Percentiles rank a stretch among this genome's conserved stretches.
phyloP scores from a whole-genome alignment of 1,140 invertebrate species.

The Pseudoatta argentina region DNA sequence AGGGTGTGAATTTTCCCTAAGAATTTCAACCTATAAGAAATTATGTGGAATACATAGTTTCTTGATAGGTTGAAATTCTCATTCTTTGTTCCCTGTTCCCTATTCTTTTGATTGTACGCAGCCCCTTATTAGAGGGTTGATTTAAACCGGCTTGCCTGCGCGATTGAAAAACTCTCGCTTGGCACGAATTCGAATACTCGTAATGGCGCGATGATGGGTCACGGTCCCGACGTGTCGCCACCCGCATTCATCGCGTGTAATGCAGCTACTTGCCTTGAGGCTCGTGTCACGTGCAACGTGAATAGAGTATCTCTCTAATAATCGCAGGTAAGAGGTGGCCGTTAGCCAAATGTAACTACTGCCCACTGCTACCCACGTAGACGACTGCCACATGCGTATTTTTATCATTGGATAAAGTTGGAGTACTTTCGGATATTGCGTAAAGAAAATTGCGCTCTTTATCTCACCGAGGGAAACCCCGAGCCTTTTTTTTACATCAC shows the following conservation, averaged over 20 bases:
- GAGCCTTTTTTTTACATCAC: neutral
- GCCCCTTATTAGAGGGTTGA: no score
- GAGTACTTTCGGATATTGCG: constrained; percentile 35
- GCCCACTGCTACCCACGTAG: constrained; percentile 7
- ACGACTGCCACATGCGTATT: constrained; percentile 47
- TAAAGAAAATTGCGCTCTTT: neutral
- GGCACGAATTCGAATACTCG: constrained; percentile 45
- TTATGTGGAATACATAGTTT: no score
- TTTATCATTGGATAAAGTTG: constrained; percentile 11
- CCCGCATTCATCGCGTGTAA: constrained; percentile 54
- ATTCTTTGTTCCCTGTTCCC: no score
- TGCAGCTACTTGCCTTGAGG: constrained; percentile 44
- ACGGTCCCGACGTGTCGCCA: constrained; percentile 48
- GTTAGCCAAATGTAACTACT: constrained; percentile 50
- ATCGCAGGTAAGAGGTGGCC: constrained; percentile 50
- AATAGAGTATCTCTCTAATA: constrained; percentile 59
- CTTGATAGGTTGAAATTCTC: no score
- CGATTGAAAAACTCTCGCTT: constrained; percentile 27
- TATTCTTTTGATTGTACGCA: no score
- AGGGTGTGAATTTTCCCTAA: no score
- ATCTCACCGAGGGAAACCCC: neutral
- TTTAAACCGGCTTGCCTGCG: neutral
- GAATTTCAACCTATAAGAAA: no score
- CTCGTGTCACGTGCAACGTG: constrained; percentile 48
- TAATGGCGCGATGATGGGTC: constrained; percentile 38